These are phyloP conservation scores for Danionella cerebrum DNA, from an alignment of 2,113 vertebrate species.

Conservation along the genomic window DNA sequence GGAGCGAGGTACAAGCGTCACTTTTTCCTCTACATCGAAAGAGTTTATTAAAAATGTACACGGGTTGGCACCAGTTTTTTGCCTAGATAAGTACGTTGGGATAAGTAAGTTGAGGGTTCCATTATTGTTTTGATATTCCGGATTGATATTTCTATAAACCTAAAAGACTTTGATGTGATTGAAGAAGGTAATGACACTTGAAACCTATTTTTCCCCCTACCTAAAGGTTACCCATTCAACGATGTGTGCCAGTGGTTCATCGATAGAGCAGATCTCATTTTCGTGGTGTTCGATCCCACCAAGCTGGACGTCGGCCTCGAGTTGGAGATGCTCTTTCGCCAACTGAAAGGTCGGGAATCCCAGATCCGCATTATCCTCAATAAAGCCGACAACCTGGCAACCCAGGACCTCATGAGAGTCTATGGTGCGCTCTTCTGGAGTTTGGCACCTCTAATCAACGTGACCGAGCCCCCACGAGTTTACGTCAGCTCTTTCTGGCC, in stretches of 20 bases:
- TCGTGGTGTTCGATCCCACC: slow-evolving; percentile 94
- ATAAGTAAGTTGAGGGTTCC: too few relatives aligned
- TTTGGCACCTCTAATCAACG: slow-evolving; percentile 93
- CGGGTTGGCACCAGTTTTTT: too few relatives aligned
- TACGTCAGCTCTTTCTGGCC: slow-evolving; percentile 99
- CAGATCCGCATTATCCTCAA: slow-evolving; percentile 98
- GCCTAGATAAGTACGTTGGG: too few relatives aligned
- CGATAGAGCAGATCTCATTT: slow-evolving; percentile 94
- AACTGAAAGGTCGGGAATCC: slow-evolving; percentile 93
- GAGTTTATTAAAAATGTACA: too few relatives aligned
- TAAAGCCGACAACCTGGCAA: slow-evolving; percentile 91
- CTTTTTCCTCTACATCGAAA: neutral
- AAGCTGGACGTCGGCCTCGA: slow-evolving; percentile 94
- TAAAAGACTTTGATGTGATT: too few relatives aligned
- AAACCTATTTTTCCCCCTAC: neutral
- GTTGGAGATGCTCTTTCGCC: slow-evolving; percentile 91
- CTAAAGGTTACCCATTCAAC: slow-evolving; percentile 91
- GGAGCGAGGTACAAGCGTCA: slow-evolving; percentile 77
- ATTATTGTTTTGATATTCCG: too few relatives aligned
- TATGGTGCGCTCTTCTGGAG: slow-evolving; percentile 97
- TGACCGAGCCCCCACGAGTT: slow-evolving; percentile 91
- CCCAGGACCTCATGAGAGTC: slow-evolving; percentile 95
- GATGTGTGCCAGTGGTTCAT: slow-evolving; percentile 99
- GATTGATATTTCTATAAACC: too few relatives aligned
- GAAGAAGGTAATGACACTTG: too few relatives aligned